Evolutionary conservation across 1,140 invertebrate species (phyloP), one percentile per base, ranked within the genome.

Genomic region (Pygmarrhopalites habei): DNA sequence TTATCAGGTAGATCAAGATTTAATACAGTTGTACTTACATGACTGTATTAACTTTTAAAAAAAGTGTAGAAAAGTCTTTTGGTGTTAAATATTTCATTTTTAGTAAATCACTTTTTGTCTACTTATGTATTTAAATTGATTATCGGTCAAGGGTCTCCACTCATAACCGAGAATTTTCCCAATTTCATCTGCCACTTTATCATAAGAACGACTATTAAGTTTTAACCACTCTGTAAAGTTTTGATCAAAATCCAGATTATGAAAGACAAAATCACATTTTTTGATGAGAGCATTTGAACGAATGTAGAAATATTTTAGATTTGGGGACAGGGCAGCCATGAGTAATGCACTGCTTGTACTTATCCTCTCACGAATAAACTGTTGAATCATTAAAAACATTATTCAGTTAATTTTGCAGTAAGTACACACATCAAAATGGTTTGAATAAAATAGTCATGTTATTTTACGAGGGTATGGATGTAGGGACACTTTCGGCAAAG

Each of bases 291-390:
- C 87, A 73, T 90, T 89, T 44, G 83, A 77, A 46, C 90, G 75
- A 1, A 92, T 82, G 59, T 85, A 79, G 1, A 92, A 77, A 35
- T 78, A 78, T 32, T 78, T 76, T 25, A 93, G 76, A 64, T 82
- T 82, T 59, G 82, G 82, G 2, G 82, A 82, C 1, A 81, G 82
- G 39, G 80, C 78, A 0, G 84, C 86, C 29, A 91, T 78, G n/a
- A 91, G 76, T 28, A 92, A 74, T 15, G 90, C 78, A 1, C 88
- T 90, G 0, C 85, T 80, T 0, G 89, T 90, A 1, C 89, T 91
- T 55, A 92, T 82, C 72, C 86, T 79, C 72, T 92, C 88, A 3
- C 86, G 79, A 19, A 92, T 81, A 67, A 88, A 78, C 86, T 87
- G 69, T 14, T n/a, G n/a, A n/a, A n/a, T n/a, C n/a, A n/a, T n/a